These are phyloP conservation scores for Axis porcinus DNA, from an alignment of 2,113 vertebrate species.

Conservation along the genomic window DNA sequence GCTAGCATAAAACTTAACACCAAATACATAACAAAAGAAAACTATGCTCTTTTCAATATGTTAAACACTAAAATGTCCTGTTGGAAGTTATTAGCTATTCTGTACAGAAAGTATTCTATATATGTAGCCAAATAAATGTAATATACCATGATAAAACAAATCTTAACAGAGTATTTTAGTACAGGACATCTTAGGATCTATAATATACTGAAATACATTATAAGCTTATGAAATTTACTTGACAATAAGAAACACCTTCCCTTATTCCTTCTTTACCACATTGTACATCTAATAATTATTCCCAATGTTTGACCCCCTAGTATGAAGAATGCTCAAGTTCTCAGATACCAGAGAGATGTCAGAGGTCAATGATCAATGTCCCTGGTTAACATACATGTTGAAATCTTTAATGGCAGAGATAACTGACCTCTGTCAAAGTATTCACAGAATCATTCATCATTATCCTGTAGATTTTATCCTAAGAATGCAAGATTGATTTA, in stretches of 20 bases:
- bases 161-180: neutral
- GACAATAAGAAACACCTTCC: neutral
- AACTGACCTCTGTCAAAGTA: neutral
- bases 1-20: neutral
- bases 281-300: neutral
- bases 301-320: neutral
- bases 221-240: neutral
- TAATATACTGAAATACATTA: neutral
- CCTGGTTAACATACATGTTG: neutral
- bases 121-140: constrained; percentile 10
- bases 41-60: neutral
- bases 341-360: neutral
- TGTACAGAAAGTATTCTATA: neutral
- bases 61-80: neutral
- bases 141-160: neutral
- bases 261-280: neutral
- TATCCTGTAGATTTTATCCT: neutral
- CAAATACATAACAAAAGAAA: neutral
- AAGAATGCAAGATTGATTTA: neutral
- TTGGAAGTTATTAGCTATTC: neutral
- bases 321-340: neutral
- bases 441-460: neutral
- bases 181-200: neutral
- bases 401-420: neutral
- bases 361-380: neutral